Base-by-base conservation (phyloP, 2,113 vertebrate genomes). In the Hippocampus abdominalis region DNA sequence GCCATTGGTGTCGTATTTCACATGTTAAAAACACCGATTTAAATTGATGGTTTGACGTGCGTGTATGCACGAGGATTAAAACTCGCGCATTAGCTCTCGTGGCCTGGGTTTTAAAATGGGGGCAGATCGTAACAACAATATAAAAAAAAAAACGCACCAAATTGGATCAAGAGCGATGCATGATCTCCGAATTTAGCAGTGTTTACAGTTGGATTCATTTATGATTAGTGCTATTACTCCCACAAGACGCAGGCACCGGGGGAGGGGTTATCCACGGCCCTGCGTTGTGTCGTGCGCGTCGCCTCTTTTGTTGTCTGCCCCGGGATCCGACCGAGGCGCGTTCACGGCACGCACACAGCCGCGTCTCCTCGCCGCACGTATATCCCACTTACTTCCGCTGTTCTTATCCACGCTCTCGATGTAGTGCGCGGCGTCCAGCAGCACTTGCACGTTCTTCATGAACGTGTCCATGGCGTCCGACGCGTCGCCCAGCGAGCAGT, bases 361-460 rank as follows among this genome's bases (percentile, higher is more conserved):
- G 40, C 76, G 23, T 25, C 13, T 9, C 63, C 42, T 42, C 6
- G 60, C 3, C 9, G 54, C 54, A 56, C 23, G 74, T 73, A 70
- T 59, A n/a, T 78, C 80, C 81, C 81, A 94, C 95, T 96, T 94
- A 96, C 95, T 96, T 93, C 95, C 95, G 91, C 93, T 94, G 91
- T 89, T 94, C 91, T 93, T 94, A 91, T 96, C 95, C 84, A 92
- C 84, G 84, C 93, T 93, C 85, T 96, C 95, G 90, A 96, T 92
- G 91, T 96, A 95, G 89, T 91, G 91, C 76, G 95, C 95, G 57
- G 95, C 95, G 84, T 96, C 94, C 87, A 96, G 93, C 84, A 96
- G 88, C 84, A 96, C 93, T 89, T 96, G 95, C 85, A 96, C 95
- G 86, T 95, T 96, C 91, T 93, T 94, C 87, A 95, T 93, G 77